Conservation (phyloP, 2,888 invertebrate species). For the Dolichopus griseipennis region DNA sequence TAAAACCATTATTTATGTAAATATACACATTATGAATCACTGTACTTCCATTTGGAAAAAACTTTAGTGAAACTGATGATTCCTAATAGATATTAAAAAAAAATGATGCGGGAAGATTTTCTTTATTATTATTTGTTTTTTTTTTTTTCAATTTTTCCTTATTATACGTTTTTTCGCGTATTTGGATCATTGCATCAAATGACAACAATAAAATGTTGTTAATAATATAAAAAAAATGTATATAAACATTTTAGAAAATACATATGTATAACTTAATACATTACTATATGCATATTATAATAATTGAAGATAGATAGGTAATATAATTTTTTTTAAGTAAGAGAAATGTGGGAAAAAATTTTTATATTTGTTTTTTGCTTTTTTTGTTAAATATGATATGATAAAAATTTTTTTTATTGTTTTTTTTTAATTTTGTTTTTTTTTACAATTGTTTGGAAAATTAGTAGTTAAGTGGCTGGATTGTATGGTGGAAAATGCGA, state of each 20-base stretch:
- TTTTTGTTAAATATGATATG: background rate
- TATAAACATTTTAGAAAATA: background rate
- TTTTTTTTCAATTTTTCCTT: background rate
- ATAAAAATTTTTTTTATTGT: background rate
- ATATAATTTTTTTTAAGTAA: background rate
- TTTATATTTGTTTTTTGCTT: background rate
- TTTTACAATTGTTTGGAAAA: too few relatives aligned
- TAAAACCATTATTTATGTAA: too few relatives aligned
- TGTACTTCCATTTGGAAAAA: too few relatives aligned
- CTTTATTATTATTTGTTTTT: too few relatives aligned
- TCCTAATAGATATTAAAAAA: background rate
- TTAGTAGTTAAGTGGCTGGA: too few relatives aligned
- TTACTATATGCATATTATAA: too few relatives aligned
- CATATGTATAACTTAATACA: too few relatives aligned
- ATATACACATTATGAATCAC: too few relatives aligned
- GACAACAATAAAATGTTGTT: background rate
- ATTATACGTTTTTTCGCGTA: background rate
- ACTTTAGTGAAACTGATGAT: background rate
- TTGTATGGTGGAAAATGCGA: too few relatives aligned
- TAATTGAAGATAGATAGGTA: too few relatives aligned
- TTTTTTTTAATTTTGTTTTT: too few relatives aligned
- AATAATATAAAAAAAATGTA: background rate
- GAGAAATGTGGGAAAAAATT: constrained; percentile 1
- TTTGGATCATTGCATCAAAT: background rate
- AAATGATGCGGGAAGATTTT: constrained; percentile 1